Evolutionary conservation across 2,113 vertebrate genomes (phyloP).

Genomic region (Daphoenositta chrysoptera): DNA sequence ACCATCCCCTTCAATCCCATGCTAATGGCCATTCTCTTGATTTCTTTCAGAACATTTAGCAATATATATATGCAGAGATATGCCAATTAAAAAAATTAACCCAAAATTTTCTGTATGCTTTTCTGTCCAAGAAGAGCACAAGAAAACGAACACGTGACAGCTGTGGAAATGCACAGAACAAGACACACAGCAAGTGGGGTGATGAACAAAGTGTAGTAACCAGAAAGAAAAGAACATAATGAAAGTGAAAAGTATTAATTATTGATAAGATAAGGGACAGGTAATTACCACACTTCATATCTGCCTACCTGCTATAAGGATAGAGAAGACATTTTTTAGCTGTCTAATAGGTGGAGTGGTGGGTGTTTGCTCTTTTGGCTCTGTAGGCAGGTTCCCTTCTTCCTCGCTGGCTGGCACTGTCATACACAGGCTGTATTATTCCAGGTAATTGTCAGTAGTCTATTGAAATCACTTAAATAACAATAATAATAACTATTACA

Average conservation of each 20-base stretch:
- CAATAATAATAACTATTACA: not conserved
- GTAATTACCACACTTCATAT: slow-evolving; percentile 24
- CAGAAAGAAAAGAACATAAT: not conserved
- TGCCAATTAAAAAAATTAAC: not conserved
- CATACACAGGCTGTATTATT: not conserved
- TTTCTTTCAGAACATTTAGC: not conserved
- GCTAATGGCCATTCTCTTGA: not conserved
- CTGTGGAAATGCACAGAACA: not conserved
- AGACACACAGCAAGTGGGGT: not conserved
- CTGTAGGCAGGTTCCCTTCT: not conserved
- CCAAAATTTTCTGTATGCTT: not conserved
- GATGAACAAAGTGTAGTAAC: not conserved
- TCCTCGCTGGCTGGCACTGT: not conserved
- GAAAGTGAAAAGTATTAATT: slow-evolving; percentile 36
- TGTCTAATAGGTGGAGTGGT: not conserved
- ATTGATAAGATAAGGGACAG: slow-evolving; percentile 41
- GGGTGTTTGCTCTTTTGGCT: not conserved
- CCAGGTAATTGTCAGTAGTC: not conserved
- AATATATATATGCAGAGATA: not conserved
- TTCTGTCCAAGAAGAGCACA: not conserved
- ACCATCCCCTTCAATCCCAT: not conserved
- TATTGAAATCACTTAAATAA: not conserved
- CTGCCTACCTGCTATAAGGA: slow-evolving; percentile 8
- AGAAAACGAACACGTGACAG: not conserved
- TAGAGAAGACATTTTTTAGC: not conserved